Conservation (phyloP, 2,888 invertebrate genomes). For the Yponomeuta cagnagella region DNA sequence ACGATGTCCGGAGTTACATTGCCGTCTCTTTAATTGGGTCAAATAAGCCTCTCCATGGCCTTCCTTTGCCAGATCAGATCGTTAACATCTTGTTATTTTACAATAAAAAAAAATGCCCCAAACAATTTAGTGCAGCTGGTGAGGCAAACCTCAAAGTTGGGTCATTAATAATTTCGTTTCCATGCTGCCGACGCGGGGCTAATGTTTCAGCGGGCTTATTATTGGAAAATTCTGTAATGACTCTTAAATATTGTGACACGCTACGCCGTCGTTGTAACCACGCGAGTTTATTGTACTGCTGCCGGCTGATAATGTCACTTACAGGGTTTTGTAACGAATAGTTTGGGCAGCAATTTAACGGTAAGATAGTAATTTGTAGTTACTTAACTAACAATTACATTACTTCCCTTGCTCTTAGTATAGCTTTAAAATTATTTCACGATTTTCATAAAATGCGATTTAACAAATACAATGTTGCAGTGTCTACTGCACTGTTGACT, state of each 20-base stretch:
- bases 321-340: neutral
- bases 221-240: constrained; percentile 71
- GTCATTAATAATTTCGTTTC: constrained; percentile 68
- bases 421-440: too few relatives aligned
- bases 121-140: constrained; percentile 53
- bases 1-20: too few relatives aligned
- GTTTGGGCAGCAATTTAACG: too few relatives aligned
- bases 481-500: too few relatives aligned
- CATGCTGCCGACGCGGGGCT: constrained; percentile 55
- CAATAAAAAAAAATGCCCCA: neutral
- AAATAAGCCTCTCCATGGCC: too few relatives aligned
- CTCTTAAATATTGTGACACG: constrained; percentile 49
- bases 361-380: too few relatives aligned
- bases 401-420: too few relatives aligned
- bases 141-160: constrained; percentile 55
- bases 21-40: too few relatives aligned
- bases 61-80: too few relatives aligned
- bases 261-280: neutral
- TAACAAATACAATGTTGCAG: too few relatives aligned
- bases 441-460: too few relatives aligned
- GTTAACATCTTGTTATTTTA: neutral
- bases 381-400: too few relatives aligned
- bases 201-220: constrained; percentile 64
- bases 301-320: neutral
- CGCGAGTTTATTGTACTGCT: constrained; percentile 7